Evolutionary conservation across 1,140 invertebrate genomes (phyloP), one percentile per base, ranked within the genome.

Genomic region (Drosophila takahashii): DNA sequence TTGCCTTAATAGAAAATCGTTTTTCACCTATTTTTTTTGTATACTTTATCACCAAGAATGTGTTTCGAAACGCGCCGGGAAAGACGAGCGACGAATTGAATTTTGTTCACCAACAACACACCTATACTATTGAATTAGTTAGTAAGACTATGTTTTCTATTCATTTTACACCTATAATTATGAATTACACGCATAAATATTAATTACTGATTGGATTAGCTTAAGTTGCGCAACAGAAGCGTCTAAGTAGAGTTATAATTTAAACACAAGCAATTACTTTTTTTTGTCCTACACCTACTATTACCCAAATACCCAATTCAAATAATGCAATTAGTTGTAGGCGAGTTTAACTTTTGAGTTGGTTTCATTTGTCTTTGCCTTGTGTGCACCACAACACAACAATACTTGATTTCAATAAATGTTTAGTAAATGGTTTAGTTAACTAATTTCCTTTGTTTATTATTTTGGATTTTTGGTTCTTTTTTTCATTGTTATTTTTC

Each of bases 401-500:
- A 22, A 1, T 70, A 70, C 66, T 80, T 77, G 54, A 84, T 85
- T 80, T 85, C 58, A 84, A 84, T 84, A 84, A 85, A 81, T 62
- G 66, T 75, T 84, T 84, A 84, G 81, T 75, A 77, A 85, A 86
- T 81, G 77, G 67, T 86, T 85, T 84, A 83, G 79, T 84, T 84
- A 83, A 80, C 48, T 58, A 58, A 50, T 32, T 58, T 57, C 26
- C 45, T 50, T 60, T 67, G n/a, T 7, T 66, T 29, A 29, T 50
- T 41, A 37, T 41, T 74, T 54, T 41, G 45, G 26, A 48, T 32
- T 50, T 47, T 50, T 16, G 27, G 47, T 50, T 50, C 50, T 66
- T 7, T 0, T 32, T 32, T 9, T 32, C 9, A 32, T n/a, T 9
- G 3, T 57, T 53, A 36, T 59, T 15, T 18, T 45, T 73, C 34